These are phyloP conservation scores for Trachelus stipa DNA, from an alignment of 2,888 invertebrate genomes.

Conservation along the genomic window DNA sequence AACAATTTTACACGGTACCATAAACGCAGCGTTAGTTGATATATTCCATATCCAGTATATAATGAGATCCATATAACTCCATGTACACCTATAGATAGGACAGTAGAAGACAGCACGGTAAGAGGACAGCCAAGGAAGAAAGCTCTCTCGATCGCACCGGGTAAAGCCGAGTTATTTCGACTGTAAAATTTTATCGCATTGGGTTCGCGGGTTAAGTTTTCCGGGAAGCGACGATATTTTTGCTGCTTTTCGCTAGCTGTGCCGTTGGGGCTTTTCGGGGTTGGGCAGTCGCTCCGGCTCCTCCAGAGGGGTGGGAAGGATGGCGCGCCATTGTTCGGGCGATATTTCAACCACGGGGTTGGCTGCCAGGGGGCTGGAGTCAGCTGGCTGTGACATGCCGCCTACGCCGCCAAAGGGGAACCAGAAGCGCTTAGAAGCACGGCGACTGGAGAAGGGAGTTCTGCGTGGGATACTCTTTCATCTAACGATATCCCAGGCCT, in stretches of 20 bases:
- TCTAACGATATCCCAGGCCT: conserved; percentile 51
- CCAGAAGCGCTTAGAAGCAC: conserved; percentile 59
- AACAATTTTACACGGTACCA: not conserved
- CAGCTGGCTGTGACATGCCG: conserved; percentile 67
- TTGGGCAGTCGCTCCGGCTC: conserved; percentile 3
- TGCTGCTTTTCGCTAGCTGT: conserved; percentile 35
- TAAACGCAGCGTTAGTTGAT: not conserved
- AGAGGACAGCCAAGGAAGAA: conserved; percentile 14
- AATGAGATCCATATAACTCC: not conserved
- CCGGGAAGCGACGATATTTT: conserved; percentile 53
- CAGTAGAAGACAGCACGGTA: conserved; percentile 7
- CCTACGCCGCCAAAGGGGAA: conserved; percentile 63
- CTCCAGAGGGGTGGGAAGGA: conserved; percentile 31
- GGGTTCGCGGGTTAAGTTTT: conserved; percentile 47
- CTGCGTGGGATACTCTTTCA: conserved; percentile 51
- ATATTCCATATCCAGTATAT: not conserved
- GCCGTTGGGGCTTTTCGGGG: conserved; percentile 8
- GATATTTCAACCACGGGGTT: conserved; percentile 63
- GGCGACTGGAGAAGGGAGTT: conserved; percentile 52
- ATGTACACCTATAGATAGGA: not conserved
- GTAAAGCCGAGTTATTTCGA: conserved; percentile 38
- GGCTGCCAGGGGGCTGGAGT: conserved; percentile 57
- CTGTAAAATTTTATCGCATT: conserved; percentile 56
- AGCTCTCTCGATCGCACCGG: not conserved
- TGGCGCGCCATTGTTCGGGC: conserved; percentile 63